Evolutionary conservation across 2,113 vertebrate genomes (phyloP), one percentile per base, ranked within the genome.

Genomic region (Athene cunicularia): DNA sequence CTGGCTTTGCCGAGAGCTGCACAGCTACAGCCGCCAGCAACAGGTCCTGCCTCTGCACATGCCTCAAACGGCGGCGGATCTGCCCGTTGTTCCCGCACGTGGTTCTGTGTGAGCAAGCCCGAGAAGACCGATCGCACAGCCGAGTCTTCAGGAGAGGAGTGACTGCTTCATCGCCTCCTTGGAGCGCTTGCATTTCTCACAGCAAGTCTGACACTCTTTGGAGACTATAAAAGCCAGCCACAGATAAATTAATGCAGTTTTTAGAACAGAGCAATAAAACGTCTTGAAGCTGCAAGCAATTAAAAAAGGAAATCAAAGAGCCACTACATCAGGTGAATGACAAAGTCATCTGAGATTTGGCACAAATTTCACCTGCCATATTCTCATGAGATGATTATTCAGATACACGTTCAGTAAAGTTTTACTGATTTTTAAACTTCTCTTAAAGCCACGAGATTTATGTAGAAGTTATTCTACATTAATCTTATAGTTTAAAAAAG

Each of bases 271-370:
- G 73, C 30, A 93, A 77, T 74, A 70, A 90, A 80, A 80, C 33
- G n/a, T 56, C 88, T 79, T 74, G 47, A 94, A 92, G 66, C 63
- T 92, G 56, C 24, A 87, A 87, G 68, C 64, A 94, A 67, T 86
- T 96, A 67, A 88, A 91, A 91, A 95, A 92, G 68, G 73, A 96
- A 90, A 84, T 43, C 33, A 70, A 84, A 43, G 28, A 87, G 14
- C 39, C 35, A 70, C 74, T 90, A 77, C 41, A 90, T 84, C 59
- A 93, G 35, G 60, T 74, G 30, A 87, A 77, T 53, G 16, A 72
- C 55, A 68, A 39, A 90, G 21, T 23, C 14, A 47, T 56, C 41
- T 33, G n/a, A 85, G 33, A 92, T 85, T 4, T 2, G 0, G 15
- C 58, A 71, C 4, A 5, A 85, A 90, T 81, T 79, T 58, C 39